phyloP scores from a whole-genome alignment of 2,888 invertebrate genomes.

The Dicyrtomina minuta region DNA sequence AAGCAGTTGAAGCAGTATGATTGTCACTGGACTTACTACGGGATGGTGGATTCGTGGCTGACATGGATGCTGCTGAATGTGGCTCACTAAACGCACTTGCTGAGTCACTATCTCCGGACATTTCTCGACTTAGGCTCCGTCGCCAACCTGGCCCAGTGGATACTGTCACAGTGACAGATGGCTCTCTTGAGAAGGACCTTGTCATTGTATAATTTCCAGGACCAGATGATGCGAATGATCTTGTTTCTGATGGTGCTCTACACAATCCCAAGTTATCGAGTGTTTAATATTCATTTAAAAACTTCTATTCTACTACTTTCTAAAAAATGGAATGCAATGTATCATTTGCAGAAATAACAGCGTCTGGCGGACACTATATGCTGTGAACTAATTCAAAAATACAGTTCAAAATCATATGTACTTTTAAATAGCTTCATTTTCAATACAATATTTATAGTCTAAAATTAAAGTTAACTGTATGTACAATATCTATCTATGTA shows the following conservation, averaged over 20 bases:
- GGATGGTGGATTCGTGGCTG: conserved; percentile 2
- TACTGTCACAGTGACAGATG: conserved; percentile 56
- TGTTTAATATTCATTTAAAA: background rate
- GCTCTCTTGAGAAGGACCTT: conserved; percentile 56
- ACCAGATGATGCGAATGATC: conserved; percentile 31
- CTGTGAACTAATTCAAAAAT: too few relatives aligned
- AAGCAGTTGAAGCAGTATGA: conserved; percentile 26
- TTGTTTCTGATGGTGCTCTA: conserved; percentile 48
- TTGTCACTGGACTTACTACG: conserved; percentile 24
- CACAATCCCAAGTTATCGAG: background rate
- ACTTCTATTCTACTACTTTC: too few relatives aligned
- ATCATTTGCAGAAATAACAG: too few relatives aligned
- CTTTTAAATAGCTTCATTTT: too few relatives aligned
- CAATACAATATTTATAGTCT: too few relatives aligned
- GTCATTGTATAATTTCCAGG: conserved; percentile 34
- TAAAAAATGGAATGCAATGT: too few relatives aligned
- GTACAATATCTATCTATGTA: too few relatives aligned
- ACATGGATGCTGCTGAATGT: conserved; percentile 35
- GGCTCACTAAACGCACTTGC: conserved; percentile 56
- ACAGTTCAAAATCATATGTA: too few relatives aligned
- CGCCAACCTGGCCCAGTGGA: conserved; percentile 44
- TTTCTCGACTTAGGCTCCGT: conserved; percentile 49
- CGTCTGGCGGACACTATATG: too few relatives aligned
- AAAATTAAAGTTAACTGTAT: too few relatives aligned
- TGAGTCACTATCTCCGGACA: conserved; percentile 67